These are phyloP conservation scores for Aphelenchoides avenae DNA, from an alignment of 1,140 invertebrate species.

Conservation along the genomic window DNA sequence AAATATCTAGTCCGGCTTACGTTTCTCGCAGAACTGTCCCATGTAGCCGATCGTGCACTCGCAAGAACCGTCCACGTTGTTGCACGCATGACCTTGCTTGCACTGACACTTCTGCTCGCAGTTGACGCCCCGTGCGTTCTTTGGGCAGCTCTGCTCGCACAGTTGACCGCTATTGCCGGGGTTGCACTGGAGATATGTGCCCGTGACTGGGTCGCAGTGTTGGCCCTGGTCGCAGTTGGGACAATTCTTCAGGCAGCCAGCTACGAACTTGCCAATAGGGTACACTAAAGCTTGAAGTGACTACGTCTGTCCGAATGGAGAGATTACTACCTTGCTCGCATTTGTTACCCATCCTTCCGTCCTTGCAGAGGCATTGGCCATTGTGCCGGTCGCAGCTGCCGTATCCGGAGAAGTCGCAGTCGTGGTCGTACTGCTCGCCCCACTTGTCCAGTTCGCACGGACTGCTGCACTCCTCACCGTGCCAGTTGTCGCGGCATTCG, in stretches of 20 bases:
- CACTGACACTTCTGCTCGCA: constrained; percentile 35
- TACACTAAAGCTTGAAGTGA: no score
- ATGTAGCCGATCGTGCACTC: constrained; percentile 60
- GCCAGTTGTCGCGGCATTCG: constrained; percentile 81
- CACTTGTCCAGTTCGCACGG: constrained; percentile 37
- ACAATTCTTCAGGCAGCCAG: constrained; percentile 70
- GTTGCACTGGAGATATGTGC: constrained; percentile 71
- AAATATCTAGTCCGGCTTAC: constrained; percentile 56
- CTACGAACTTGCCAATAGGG: constrained; percentile 70
- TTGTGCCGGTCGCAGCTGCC: constrained; percentile 48
- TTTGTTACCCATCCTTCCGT: constrained; percentile 50
- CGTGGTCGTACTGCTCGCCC: constrained; percentile 45
- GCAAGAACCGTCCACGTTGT: constrained; percentile 60
- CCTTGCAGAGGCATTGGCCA: constrained; percentile 54
- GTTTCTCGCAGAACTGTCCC: constrained; percentile 40
- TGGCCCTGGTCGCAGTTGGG: constrained; percentile 81
- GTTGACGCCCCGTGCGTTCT: constrained; percentile 28
- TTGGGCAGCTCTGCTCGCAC: constrained; percentile 73
- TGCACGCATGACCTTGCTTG: constrained; percentile 30
- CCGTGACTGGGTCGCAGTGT: constrained; percentile 72
- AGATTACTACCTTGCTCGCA: constrained; percentile 55
- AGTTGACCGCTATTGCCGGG: constrained; percentile 75
- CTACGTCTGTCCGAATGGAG: no score
- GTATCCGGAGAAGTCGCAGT: constrained; percentile 47
- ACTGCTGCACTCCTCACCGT: constrained; percentile 63